Evolutionary conservation across 2,888 invertebrate genomes (phyloP), one percentile per base, ranked within the genome.

Genomic region (Mythimna ferrago): DNA sequence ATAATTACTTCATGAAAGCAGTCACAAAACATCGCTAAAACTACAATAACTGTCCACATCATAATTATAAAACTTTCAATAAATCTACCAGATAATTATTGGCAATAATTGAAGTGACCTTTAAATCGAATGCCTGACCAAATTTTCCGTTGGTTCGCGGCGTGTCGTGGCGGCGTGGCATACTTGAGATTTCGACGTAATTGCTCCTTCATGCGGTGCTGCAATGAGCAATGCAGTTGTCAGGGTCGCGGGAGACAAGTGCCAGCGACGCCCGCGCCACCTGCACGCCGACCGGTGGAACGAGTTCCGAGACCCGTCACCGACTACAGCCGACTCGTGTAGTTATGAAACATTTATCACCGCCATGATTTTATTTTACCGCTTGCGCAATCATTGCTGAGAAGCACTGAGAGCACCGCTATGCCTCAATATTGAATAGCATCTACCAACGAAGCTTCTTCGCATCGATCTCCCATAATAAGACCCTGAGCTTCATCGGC

Each of bases 331-430:
- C 84, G 77, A 85, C 83, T 87, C 86, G 84, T 87, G 87, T 89
- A 89, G 90, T 94, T 94, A 93, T 93, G 92, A 94, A 93, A 94
- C 91, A 87, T 92, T 80, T 93, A 93, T 91, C 88, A 85, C 76
- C 85, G 87, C 82, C 88, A 90, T 91, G 88, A 92, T 92, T 93
- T 92, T 92, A 91, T 93, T 92, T 91, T 90, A 92, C 87, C 86
- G 87, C 91, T 94, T 94, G 91, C 91, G 93, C 90, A 94, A 93
- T 92, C 86, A 90, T 90, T 89, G 87, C 83, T 80, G 70, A 84
- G 89, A 89, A 84, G 89, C 89, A 87, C 83, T 79, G 70, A 83
- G 89, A 88, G 82, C 81, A 79, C 82, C 74, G 78, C 85, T 73
- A 76, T 66, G 78, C 77, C 73, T 72, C 79, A 78, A 76, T 71